Evolutionary conservation across 2,113 vertebrate genomes (phyloP), one percentile per base, ranked within the genome.

Genomic region (Mesoclemmys tuberculata): DNA sequence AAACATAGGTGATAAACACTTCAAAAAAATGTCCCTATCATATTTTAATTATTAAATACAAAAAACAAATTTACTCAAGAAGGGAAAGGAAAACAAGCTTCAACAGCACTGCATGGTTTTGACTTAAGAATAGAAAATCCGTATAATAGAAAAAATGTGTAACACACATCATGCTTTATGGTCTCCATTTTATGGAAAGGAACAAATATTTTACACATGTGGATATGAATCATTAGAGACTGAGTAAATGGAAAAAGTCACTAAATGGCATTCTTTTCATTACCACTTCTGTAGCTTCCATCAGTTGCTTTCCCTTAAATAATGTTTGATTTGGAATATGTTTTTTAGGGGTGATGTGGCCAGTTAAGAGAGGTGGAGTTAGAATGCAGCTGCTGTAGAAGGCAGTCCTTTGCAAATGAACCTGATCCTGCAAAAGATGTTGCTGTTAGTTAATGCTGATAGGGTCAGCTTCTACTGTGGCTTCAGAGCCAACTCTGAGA

Each of bases 11-110:
- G 78, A 83, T 82, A 96, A 95, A 56, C 26, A 55, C 84, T 95
- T 94, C 84, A 58, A 12, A 95, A 92, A 89, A 89, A 93, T 9
- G 61, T 85, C 92, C 85, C 93, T 83, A 56, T 85, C 71, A 91
- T 89, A 56, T 93, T 94, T 90, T 84, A 95, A 85, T 64, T 81
- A 96, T 95, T 88, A 95, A 93, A 56, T 82, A 95, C n/a, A 88
- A 90, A 97, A 96, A 75, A 44, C 84, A 80, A 87, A 89, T 96
- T 97, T 97, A 92, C 77, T 90, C 80, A 87, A 93, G 79, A 77
- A 19, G 24, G 74, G 84, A 61, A 96, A 83, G 52, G 80, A 94
- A 93, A 93, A 51, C 68, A 91, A 93, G 80, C 84, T 64, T 86
- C 16, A 44, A 85, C 48, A 92, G 71, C 52, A 77, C 38, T 93